These are phyloP conservation scores for Antheraea assamensis DNA, from an alignment of 2,888 invertebrate species.

Conservation along the genomic window DNA sequence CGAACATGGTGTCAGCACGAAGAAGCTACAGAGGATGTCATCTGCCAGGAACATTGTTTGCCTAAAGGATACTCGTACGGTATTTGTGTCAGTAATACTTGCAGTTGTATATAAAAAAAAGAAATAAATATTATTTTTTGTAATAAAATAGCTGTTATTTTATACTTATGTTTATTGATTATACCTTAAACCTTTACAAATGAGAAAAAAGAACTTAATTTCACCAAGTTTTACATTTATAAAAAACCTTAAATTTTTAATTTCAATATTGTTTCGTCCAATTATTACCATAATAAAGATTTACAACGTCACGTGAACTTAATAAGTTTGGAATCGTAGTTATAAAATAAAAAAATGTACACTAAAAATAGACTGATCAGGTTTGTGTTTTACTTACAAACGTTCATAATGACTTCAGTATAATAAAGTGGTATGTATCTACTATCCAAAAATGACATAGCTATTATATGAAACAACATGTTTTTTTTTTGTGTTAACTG, in stretches of 20 bases:
- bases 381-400: background rate
- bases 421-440: background rate
- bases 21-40: constrained; percentile 57
- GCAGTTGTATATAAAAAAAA: constrained; percentile 61
- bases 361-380: background rate
- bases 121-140: background rate
- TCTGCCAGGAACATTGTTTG: constrained; percentile 65
- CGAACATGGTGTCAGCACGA: constrained; percentile 53
- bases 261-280: background rate
- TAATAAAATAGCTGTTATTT: background rate
- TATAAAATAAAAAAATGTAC: background rate
- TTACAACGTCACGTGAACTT: background rate
- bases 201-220: background rate
- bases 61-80: constrained; percentile 73
- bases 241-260: background rate
- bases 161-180: background rate
- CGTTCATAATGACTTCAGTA: background rate
- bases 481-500: constrained; percentile 2
- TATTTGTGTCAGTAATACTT: constrained; percentile 61
- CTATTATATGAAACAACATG: background rate
- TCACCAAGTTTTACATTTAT: background rate
- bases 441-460: background rate
- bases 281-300: background rate
- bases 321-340: background rate
- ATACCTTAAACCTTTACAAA: constrained; percentile 1